Evolutionary conservation across 2,797 vertebrate genomes (phyloP).

Genomic region (Danio aesculapii): DNA sequence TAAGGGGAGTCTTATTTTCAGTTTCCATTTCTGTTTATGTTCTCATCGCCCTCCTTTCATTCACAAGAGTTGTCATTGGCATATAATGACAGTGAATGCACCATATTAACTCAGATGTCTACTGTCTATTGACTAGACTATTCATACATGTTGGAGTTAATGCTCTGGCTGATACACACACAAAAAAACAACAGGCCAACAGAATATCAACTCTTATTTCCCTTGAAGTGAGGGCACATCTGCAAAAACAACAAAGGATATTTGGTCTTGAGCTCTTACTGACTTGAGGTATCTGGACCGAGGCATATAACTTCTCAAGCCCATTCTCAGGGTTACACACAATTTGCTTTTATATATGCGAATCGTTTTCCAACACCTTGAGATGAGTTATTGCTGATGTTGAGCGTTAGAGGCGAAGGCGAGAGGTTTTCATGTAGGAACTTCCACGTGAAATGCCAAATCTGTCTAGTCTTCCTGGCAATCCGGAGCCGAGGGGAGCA

Average conservation of each 20-base stretch:
- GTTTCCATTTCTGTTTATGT: slow-evolving; percentile 19
- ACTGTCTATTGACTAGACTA: background rate
- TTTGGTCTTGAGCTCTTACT: slow-evolving; percentile 69
- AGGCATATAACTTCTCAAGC: slow-evolving; percentile 66
- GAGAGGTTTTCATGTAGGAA: slow-evolving; percentile 61
- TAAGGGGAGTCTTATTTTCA: slow-evolving; percentile 28
- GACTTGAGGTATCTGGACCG: slow-evolving; percentile 50
- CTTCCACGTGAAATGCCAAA: slow-evolving; percentile 67
- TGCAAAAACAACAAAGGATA: slow-evolving; percentile 56
- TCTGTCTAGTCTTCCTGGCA: slow-evolving; percentile 77
- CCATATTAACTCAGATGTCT: slow-evolving; percentile 2
- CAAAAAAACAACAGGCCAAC: background rate
- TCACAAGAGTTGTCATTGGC: slow-evolving; percentile 3
- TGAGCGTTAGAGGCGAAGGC: slow-evolving; percentile 53
- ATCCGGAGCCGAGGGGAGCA: slow-evolving; percentile 64
- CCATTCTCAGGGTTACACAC: slow-evolving; percentile 79
- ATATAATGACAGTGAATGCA: background rate
- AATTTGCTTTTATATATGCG: slow-evolving; percentile 57
- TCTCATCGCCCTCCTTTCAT: background rate
- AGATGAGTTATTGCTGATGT: slow-evolving; percentile 58
- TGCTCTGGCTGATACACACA: background rate
- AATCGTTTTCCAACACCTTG: slow-evolving; percentile 60
- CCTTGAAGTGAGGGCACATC: slow-evolving; percentile 67
- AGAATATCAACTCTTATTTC: slow-evolving; percentile 61
- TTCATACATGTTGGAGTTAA: background rate